A percentile compares a stretch with the other conserved stretches of the same genome.
phyloP scores from a whole-genome alignment of 2,113 vertebrate species.

The Melanocharis versteri region DNA sequence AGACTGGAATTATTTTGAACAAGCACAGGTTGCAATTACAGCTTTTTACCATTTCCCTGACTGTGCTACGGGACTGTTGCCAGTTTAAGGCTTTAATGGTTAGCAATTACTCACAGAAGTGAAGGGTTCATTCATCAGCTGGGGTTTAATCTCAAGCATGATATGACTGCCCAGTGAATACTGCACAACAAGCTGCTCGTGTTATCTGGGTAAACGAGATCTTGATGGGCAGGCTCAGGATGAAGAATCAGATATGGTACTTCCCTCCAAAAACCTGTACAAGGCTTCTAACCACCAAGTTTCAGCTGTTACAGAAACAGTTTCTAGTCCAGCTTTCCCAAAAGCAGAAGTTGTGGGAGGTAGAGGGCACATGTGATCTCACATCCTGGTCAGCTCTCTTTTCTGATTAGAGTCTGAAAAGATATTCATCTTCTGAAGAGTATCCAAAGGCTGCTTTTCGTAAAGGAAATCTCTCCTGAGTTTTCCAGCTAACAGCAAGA shows the following conservation, averaged over 20 bases:
- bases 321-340: background rate
- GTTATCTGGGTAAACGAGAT: background rate
- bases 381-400: background rate
- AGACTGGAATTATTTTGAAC: background rate
- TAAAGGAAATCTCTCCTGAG: background rate
- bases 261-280: background rate
- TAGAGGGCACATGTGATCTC: background rate
- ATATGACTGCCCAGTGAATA: background rate
- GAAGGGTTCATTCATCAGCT: conserved; percentile 54
- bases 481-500: background rate
- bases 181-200: background rate
- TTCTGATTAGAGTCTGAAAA: background rate
- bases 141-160: conserved; percentile 30
- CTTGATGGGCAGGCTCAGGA: background rate
- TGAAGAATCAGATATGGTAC: background rate
- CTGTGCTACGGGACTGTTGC: background rate
- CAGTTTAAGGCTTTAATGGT: conserved; percentile 29
- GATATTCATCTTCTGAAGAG: background rate
- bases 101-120: conserved; percentile 28
- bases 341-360: background rate
- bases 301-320: background rate
- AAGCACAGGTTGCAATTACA: conserved; percentile 1
- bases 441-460: background rate
- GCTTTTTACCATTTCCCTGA: background rate
- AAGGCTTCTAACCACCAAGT: background rate